phyloP scores from a whole-genome alignment of 2,797 vertebrate species.

The Avahi laniger region DNA sequence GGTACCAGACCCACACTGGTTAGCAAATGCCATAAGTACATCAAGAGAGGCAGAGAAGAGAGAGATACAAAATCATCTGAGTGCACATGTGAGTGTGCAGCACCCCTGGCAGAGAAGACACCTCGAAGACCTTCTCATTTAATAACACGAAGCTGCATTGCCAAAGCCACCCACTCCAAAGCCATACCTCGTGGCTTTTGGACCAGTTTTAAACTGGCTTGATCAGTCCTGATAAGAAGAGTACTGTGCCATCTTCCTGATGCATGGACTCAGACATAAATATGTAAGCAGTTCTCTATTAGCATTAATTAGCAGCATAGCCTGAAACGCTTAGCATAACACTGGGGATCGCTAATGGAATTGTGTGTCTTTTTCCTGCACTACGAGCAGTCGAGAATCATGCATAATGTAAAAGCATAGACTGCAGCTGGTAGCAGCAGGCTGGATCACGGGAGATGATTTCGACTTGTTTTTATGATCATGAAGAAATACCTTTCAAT shows the following conservation, averaged over 20 bases:
- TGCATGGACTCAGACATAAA: slow-evolving; percentile 56
- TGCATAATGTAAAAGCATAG: slow-evolving; percentile 81
- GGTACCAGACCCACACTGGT: not conserved
- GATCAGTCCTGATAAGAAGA: slow-evolving; percentile 51
- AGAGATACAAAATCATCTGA: not conserved
- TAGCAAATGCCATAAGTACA: slow-evolving; percentile 6
- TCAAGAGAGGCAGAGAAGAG: not conserved
- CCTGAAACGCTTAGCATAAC: slow-evolving; percentile 65
- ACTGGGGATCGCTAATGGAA: slow-evolving; percentile 62
- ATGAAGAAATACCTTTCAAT: slow-evolving; percentile 73
- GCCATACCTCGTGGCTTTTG: slow-evolving; percentile 43
- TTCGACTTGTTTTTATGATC: slow-evolving; percentile 79
- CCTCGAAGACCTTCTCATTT: not conserved
- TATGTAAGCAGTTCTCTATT: slow-evolving; percentile 68
- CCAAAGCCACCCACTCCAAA: slow-evolving; percentile 34
- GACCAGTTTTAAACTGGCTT: slow-evolving; percentile 71
- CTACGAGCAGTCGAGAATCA: slow-evolving; percentile 76
- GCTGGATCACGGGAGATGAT: slow-evolving; percentile 76
- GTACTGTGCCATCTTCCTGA: slow-evolving; percentile 51
- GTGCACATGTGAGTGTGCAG: not conserved
- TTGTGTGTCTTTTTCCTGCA: slow-evolving; percentile 20
- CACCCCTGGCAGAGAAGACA: slow-evolving; percentile 28
- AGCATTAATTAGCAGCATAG: slow-evolving; percentile 73
- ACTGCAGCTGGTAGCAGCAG: slow-evolving; percentile 82
- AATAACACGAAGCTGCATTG: not conserved